Percentiles rank a stretch among this genome's conserved stretches.
Evolutionary conservation across 2,113 vertebrate genomes (phyloP).

Genomic region (Mesocricetus auratus): DNA sequence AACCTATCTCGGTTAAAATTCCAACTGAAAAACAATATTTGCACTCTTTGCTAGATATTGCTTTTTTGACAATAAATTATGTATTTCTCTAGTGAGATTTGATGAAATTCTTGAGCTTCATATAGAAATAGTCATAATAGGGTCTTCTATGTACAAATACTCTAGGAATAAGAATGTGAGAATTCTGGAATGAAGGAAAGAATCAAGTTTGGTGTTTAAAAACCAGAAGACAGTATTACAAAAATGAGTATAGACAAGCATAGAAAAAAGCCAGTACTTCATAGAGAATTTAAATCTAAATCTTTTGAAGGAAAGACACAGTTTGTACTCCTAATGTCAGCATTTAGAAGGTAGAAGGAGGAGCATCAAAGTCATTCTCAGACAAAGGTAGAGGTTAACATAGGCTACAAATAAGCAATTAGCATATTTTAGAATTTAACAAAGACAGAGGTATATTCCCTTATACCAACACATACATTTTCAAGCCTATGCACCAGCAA

Average conservation of each 20-base stretch:
- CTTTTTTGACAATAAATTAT: conserved; percentile 7
- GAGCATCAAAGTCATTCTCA: not conserved
- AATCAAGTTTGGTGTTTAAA: not conserved
- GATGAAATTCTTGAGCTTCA: not conserved
- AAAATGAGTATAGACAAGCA: not conserved
- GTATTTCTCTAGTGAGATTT: not conserved
- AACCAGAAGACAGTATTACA: not conserved
- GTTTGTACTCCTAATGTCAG: not conserved
- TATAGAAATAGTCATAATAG: not conserved
- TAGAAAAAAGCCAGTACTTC: not conserved
- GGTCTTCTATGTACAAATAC: not conserved
- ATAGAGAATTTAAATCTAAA: not conserved
- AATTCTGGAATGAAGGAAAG: not conserved
- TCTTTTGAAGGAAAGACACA: not conserved
- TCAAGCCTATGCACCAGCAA: not conserved
- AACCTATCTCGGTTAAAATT: not conserved
- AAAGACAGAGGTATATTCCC: not conserved
- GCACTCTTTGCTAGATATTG: not conserved
- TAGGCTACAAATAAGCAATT: not conserved
- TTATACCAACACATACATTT: not conserved
- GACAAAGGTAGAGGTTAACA: not conserved
- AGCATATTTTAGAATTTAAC: not conserved
- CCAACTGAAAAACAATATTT: not conserved
- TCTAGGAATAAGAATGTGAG: not conserved
- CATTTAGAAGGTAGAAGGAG: not conserved